These are phyloP conservation scores for Xenus cinereus DNA, from an alignment of 2,113 vertebrate species.

Conservation along the genomic window DNA sequence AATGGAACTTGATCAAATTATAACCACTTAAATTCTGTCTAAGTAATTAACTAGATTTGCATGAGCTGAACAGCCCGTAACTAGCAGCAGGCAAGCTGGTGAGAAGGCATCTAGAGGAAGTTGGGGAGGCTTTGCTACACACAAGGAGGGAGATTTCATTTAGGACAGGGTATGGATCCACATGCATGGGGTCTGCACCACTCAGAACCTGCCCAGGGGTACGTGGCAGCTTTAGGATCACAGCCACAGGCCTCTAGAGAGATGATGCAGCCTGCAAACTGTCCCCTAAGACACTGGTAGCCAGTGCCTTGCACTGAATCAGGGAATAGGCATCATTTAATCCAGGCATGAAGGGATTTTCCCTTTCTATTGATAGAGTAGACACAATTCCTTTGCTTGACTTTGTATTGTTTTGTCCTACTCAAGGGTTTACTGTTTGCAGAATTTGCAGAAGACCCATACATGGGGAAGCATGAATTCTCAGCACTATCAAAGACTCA, in stretches of 20 bases:
- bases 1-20: not conserved
- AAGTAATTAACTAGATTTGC: not conserved
- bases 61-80: not conserved
- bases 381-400: not conserved
- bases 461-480: not conserved
- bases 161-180: rapidly evolving
- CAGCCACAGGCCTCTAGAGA: not conserved
- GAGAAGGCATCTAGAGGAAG: not conserved
- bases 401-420: not conserved
- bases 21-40: not conserved
- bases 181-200: not conserved
- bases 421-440: not conserved
- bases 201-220: not conserved
- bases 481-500: not conserved
- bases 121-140: not conserved
- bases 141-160: not conserved
- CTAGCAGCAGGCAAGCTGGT: not conserved
- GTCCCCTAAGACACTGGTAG: not conserved
- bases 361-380: not conserved
- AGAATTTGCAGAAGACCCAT: not conserved
- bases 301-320: not conserved
- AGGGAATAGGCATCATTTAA: not conserved
- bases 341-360: not conserved
- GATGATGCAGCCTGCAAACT: not conserved
- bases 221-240: not conserved